Base-by-base conservation (phyloP, 30 jellyfish, hydroid and myxozoan species). In the Hydractinia echinata region DNA sequence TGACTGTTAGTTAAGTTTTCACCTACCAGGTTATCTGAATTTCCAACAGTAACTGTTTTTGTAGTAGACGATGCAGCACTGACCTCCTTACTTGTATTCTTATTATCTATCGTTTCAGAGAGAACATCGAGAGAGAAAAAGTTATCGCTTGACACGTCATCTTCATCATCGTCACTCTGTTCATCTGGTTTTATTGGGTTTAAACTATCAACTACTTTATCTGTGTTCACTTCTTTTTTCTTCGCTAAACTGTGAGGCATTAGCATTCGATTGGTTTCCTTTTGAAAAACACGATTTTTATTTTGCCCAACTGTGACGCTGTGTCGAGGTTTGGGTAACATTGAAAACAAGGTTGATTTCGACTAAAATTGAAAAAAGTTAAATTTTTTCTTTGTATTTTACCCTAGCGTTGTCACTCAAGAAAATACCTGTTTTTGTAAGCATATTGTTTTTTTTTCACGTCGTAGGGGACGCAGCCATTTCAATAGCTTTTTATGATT, bases 121-220 rank as follows among this genome's bases (percentile, higher is more conserved):
- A 79, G 79, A 61, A 84, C 84, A 56, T 85, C 81, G 6, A 20
- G 44, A 5, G 94, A 56, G 13, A 77, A 54, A 21, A 56, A 76
- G 20, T 87, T 88, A 19, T 81, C 96, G 70, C 80, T 86, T 72
- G 84, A 76, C 14, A 71, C 93, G 64, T 83, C 64, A 18, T 79
- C 95, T 15, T 85, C 82, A 16, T 72, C 94, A 55, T 83, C 79
- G 39, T 72, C 89, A 18, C 71, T 44, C 13, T 54, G 16, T 54
- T 77, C 79, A 15, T 74, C 83, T 74, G 15, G 6, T n/a, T 9
- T 54, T 52, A 19, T 48, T 6, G 74, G 15, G 4, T 18, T 16
- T 1, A 8, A 21, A 5, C 39, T 55, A 7, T 5, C 53, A 5
- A 5, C n/a, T 15, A 50, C 10, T 52, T 60, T 53, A 48, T 77